Evolutionary conservation across 2,113 vertebrate species (phyloP).

Genomic region (Heterotis niloticus): DNA sequence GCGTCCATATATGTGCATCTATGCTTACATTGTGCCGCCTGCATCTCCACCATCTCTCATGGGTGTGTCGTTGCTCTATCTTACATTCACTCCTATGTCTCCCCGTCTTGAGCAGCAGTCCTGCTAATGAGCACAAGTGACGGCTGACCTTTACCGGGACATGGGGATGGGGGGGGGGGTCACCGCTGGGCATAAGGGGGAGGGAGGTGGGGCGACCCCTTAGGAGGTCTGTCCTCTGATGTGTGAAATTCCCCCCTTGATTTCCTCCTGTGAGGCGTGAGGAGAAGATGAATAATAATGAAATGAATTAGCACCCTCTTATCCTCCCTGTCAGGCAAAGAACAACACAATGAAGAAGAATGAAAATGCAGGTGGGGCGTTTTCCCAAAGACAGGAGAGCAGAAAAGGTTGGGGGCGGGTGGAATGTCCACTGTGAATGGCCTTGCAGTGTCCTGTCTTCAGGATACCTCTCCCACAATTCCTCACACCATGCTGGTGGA

Average conservation of each 20-base stretch:
- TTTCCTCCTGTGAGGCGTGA: neutral
- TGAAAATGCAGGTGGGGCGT: neutral
- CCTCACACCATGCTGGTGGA: too few species aligned
- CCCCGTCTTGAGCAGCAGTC: constrained; percentile 43
- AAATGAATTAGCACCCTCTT: neutral
- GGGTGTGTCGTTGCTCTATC: neutral
- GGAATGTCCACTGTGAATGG: neutral
- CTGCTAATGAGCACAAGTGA: constrained; percentile 59
- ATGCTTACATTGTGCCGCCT: too few species aligned
- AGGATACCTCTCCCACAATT: neutral
- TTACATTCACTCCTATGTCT: constrained; percentile 7
- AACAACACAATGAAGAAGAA: neutral
- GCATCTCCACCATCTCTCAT: neutral
- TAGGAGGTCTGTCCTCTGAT: neutral
- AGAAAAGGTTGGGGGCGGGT: neutral
- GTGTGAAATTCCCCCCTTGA: constrained; percentile 4
- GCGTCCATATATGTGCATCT: too few species aligned
- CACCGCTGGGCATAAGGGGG: constrained; percentile 3
- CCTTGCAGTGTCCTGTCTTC: neutral
- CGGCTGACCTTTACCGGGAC: constrained; percentile 58
- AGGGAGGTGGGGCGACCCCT: neutral
- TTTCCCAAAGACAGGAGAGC: neutral
- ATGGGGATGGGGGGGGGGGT: constrained; percentile 25
- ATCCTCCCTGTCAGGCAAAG: neutral
- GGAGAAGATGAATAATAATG: neutral